Percentiles rank a stretch among this genome's conserved stretches.
Evolutionary conservation across 35 echinoderm and acorn worm species (phyloP).

Genomic region (Ophiothrix spiculata): DNA sequence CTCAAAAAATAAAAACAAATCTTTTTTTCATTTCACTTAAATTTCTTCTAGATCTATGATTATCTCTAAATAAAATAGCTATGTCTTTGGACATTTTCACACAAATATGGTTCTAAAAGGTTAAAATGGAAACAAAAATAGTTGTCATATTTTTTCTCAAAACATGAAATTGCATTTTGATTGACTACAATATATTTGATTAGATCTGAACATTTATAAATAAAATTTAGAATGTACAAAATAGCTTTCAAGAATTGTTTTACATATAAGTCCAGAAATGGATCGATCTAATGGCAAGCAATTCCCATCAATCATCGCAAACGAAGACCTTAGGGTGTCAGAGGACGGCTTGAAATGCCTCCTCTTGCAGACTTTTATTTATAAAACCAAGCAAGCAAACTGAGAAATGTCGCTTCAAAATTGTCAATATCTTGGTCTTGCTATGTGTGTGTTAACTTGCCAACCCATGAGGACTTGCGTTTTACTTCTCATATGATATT

Average conservation of each 20-base stretch:
- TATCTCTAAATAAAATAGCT: no score
- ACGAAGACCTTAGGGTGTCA: neutral
- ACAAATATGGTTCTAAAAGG: no score
- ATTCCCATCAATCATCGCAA: neutral
- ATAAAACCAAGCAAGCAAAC: neutral
- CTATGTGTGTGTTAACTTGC: neutral
- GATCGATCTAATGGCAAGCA: neutral
- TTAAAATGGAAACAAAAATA: no score
- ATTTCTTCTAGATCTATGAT: no score
- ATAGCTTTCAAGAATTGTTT: neutral
- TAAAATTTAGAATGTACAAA: neutral
- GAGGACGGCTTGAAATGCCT: conserved; percentile 1
- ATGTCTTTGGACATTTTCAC: no score
- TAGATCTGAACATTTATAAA: no score
- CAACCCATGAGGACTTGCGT: neutral
- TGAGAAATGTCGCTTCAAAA: neutral
- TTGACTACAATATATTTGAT: no score
- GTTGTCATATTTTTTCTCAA: no score
- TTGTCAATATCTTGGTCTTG: neutral
- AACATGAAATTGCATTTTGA: no score
- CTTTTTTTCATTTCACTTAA: no score
- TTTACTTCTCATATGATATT: no score
- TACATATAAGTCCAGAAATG: neutral
- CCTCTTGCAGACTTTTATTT: neutral
- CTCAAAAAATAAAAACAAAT: no score